These are phyloP conservation scores for Taphrorychus bicolor DNA, from an alignment of 2,888 invertebrate species.

Conservation along the genomic window DNA sequence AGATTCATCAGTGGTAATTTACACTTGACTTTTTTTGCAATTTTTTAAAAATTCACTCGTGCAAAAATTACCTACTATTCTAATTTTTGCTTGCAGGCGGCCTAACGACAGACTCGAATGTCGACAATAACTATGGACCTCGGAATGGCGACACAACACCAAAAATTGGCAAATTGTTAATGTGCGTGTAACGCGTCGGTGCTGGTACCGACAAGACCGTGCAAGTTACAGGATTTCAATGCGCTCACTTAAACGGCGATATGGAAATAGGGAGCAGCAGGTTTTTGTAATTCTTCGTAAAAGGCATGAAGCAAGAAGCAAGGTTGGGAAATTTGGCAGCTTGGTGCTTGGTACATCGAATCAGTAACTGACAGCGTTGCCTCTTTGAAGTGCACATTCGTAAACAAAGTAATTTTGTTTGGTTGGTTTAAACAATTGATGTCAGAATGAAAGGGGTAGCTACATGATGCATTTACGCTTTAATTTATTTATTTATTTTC, in stretches of 20 bases:
- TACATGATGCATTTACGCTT: conserved; percentile 24
- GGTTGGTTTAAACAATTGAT: conserved; percentile 26
- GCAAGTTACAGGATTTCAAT: conserved; percentile 18
- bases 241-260: conserved; percentile 15
- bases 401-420: conserved; percentile 19
- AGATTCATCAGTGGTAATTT: too few relatives aligned
- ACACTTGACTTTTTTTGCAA: too few relatives aligned
- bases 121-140: conserved; percentile 54
- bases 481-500: conserved; percentile 11
- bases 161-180: background rate
- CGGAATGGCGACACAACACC: conserved; percentile 29
- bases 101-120: conserved; percentile 54
- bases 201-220: conserved; percentile 44
- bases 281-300: conserved; percentile 56
- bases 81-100: conserved; percentile 46
- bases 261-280: conserved; percentile 40
- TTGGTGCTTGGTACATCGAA: conserved; percentile 29
- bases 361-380: conserved; percentile 23
- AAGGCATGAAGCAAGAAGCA: conserved; percentile 50
- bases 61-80: too few relatives aligned
- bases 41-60: too few relatives aligned
- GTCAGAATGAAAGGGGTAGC: conserved; percentile 28
- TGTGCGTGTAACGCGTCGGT: conserved; percentile 8
- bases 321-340: conserved; percentile 38
- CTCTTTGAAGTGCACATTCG: conserved; percentile 25